Base-by-base conservation (phyloP, 1,140 invertebrate species). In the Drosophila sp. region DNA sequence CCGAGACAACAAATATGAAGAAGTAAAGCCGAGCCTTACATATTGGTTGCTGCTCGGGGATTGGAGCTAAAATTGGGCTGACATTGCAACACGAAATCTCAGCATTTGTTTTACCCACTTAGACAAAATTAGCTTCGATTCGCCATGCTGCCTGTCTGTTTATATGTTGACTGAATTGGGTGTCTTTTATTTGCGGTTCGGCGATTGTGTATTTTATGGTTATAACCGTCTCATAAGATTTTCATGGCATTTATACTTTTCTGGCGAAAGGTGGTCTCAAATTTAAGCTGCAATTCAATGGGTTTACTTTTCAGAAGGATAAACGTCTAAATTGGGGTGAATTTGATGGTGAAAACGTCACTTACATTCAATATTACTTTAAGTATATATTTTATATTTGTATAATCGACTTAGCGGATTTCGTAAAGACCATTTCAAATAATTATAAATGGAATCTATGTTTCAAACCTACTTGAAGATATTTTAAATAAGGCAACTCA, bases 101-200 rank as follows among this genome's bases (percentile, higher is more conserved):
- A 61, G 70, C 71, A 87, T 87, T 87, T 78, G 71, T 86, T 78
- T 78, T 84, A 69, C 62, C 82, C 82, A 86, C 81, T 87, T 86
- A 58, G 82, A 45, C 41, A 59, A 86, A 86, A 86, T 86, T 87
- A 86, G 81, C 82, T 77, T 66, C 34, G 59, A 61, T 66, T 51
- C 4, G 38, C 11, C 8, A 9, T 27, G 40, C 16, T 14, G n/a
- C 5, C 7, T 34, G 38, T 14, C 9, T 3, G 9, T 7, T 11
- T 62, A 3, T 72, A 74, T 84, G 59, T 80, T 53, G 67, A 29
- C 67, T 54, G 61, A 72, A 86, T 86, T 82, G 81, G 62, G 78
- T 67, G 79, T 72, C 63, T 77, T 84, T 79, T 69, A 80, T 76
- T 80, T 76, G 80, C 63, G 81, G 73, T 79, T 77, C 72, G 69